Evolutionary conservation across 2,888 invertebrate genomes (phyloP), one percentile per base, ranked within the genome.

Genomic region (Hecatera dysodea): DNA sequence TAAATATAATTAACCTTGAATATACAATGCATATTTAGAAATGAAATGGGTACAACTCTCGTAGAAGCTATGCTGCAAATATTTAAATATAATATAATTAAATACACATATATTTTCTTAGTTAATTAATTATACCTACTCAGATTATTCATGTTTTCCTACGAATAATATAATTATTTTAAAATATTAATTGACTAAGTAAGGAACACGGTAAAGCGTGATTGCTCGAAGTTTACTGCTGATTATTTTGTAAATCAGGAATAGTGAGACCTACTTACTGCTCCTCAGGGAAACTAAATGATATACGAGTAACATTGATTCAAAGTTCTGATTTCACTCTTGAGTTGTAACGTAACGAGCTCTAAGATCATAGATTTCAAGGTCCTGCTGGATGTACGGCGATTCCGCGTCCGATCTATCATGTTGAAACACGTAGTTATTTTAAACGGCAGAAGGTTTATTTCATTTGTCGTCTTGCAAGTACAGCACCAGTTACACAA

Each of bases 391-490:
- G 72, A 79, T 75, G 65, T 81, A 81, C 77, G 76, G 82, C 80
- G 86, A 91, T 90, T 92, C 91, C 91, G 89, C 90, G 87, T 91
- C 88, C 87, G 86, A 87, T 85, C 85, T 88, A 87, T 87, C 86
- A 87, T 89, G 87, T 89, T 86, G 89, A 90, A 90, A 92, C 86
- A 87, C 87, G 86, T 88, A 89, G 89, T 89, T 91, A 91, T 92
- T 92, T 91, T 91, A 90, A 91, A 92, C 89, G 86, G 89, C 90
- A 91, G 90, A 92, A 93, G 91, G 91, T 92, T 92, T 88, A 90
- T 92, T 91, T 92, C 89, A 91, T 90, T 90, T 91, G 91, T 91
- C 90, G 91, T 92, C 92, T 92, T 90, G 86, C 86, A 86, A 83
- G 81, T 86, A 84, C 86, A 90, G 85, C 88, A 89, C 93, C 92